Evolutionary conservation across 2,888 invertebrate genomes (phyloP).

Genomic region (Diarsia mendica): DNA sequence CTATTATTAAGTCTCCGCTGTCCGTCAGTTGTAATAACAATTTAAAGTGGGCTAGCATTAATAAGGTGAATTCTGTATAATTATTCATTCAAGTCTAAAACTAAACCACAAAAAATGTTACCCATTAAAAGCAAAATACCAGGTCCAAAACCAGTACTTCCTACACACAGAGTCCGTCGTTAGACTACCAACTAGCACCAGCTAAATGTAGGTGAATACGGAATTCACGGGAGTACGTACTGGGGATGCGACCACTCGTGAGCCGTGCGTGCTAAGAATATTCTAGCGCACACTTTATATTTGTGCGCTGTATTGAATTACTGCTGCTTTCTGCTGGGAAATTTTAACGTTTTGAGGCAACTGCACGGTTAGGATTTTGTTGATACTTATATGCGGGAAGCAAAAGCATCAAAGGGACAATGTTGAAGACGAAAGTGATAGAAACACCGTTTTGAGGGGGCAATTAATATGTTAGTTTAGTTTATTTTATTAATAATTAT

Average conservation of each 20-base stretch:
- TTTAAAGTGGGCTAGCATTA: too few relatives aligned
- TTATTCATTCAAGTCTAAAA: not conserved
- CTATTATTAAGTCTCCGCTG: too few relatives aligned
- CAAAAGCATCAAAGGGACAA: too few relatives aligned
- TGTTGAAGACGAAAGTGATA: too few relatives aligned
- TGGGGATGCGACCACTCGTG: constrained; percentile 68
- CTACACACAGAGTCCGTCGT: constrained; percentile 57
- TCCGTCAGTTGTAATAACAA: too few relatives aligned
- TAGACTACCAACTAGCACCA: constrained; percentile 70
- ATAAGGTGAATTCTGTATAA: too few relatives aligned
- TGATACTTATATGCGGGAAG: too few relatives aligned
- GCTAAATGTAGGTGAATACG: constrained; percentile 71
- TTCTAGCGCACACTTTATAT: constrained; percentile 50
- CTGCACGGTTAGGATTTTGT: not conserved
- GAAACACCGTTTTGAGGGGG: too few relatives aligned
- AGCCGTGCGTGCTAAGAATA: constrained; percentile 67
- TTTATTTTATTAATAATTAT: too few relatives aligned
- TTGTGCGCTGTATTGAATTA: constrained; percentile 56
- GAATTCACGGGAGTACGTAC: constrained; percentile 60
- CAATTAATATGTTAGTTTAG: too few relatives aligned
- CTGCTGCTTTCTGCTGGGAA: constrained; percentile 22
- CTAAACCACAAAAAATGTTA: not conserved
- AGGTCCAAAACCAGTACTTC: constrained; percentile 51
- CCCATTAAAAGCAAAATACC: constrained; percentile 40
- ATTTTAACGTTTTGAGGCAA: not conserved